Conservation (phyloP, 2,113 vertebrate genomes). For the Merops nubicus region DNA sequence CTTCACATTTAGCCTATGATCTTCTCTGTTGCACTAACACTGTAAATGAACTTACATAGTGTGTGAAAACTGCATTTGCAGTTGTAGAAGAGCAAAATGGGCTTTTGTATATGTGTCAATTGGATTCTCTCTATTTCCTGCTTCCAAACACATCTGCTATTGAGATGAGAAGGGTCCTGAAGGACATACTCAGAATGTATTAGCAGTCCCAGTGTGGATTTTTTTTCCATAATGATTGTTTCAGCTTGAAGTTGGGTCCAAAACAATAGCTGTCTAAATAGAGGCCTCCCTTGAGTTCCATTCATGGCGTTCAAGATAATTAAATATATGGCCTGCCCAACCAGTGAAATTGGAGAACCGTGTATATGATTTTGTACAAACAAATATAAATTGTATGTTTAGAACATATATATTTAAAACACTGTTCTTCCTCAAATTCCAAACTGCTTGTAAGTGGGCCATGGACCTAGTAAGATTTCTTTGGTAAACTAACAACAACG, state of each 20-base stretch:
- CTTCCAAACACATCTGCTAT: not conserved
- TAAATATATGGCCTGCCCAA: not conserved
- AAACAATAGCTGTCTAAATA: not conserved
- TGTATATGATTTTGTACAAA: not conserved
- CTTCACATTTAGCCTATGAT: not conserved
- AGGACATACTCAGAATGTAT: not conserved
- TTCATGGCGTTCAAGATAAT: not conserved
- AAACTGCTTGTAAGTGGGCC: not conserved
- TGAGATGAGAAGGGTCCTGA: not conserved
- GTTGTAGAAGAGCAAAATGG: not conserved
- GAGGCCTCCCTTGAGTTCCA: not conserved
- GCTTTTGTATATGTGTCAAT: not conserved
- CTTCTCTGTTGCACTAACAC: not conserved
- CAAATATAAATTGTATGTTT: not conserved
- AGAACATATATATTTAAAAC: not conserved
- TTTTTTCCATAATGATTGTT: not conserved
- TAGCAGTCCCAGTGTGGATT: not conserved
- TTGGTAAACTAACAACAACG: not conserved
- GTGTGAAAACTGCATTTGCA: conserved; percentile 4
- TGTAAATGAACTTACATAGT: not conserved
- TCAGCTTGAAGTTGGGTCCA: not conserved
- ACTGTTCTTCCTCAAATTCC: not conserved
- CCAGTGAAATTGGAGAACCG: not conserved
- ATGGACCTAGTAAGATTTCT: not conserved
- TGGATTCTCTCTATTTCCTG: not conserved